Base-by-base conservation (phyloP, 2,113 vertebrate species). In the Danionella cerebrum region DNA sequence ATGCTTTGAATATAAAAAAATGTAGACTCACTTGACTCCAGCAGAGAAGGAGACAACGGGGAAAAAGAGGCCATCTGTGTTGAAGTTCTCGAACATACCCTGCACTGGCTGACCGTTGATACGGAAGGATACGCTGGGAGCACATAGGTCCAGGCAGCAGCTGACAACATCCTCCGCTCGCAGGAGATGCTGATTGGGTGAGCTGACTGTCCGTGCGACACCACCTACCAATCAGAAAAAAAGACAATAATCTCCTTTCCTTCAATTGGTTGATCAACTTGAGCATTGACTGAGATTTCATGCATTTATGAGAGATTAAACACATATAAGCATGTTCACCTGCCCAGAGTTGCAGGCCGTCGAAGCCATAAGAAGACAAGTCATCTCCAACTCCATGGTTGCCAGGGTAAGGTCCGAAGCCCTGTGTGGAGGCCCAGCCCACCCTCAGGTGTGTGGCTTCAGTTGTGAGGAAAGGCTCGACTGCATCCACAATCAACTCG, bases 11-110 rank as follows among this genome's bases (percentile, higher is more conserved):
- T n/a, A n/a, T n/a, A n/a, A n/a, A n/a, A n/a, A n/a, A n/a, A n/a
- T n/a, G n/a, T n/a, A 9, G 69, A 82, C 94, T 92, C 73, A 97
- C 94, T 94, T 96, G 84, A 96, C 91, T 79, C 93, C 95, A 8
- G 95, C 92, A 50, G 94, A 97, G 79, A 97, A 95, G 84, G 94
- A 97, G 66, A 91, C 91, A 67, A 96, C 94, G 0, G 95, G 95
- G 72, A 96, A 97, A 84, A 98, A 97, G 73, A 97, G 93, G 5
- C 95, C 91, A 16, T 97, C 94, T 1, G 89, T 89, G 83, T 96
- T 97, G 88, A 98, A 98, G 85, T 98, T 98, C 84, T 98, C 95
- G 66, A 97, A 98, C 95, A 98, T 97, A 62, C 95, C 95, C 87
- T 98, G 95, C 45, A 98, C 95, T 1, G 95, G 95, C 36, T 97